These are phyloP conservation scores for Scaeva pyrastri DNA, from an alignment of 2,888 invertebrate genomes.

Conservation along the genomic window DNA sequence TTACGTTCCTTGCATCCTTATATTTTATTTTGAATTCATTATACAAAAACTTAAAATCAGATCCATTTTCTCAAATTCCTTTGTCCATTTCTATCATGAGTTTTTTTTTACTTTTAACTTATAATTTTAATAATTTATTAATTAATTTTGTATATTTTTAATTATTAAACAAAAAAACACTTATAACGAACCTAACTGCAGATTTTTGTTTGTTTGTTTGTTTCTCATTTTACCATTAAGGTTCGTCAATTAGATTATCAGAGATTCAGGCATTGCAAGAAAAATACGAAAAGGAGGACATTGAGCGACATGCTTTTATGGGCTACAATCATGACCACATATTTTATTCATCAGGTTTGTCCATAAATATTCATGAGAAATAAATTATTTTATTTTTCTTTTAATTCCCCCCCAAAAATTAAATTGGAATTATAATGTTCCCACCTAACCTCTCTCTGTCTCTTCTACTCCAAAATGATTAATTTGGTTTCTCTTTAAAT, in stretches of 20 bases:
- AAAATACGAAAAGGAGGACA: constrained; percentile 76
- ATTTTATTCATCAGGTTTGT: constrained; percentile 76
- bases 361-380: constrained; percentile 51
- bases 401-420: background rate
- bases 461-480: background rate
- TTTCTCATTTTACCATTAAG: constrained; percentile 73
- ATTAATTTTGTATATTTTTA: constrained; percentile 35
- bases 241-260: constrained; percentile 76
- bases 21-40: too few relatives aligned
- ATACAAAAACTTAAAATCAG: too few relatives aligned
- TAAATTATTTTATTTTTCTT: background rate
- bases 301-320: constrained; percentile 75
- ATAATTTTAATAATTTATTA: constrained; percentile 50
- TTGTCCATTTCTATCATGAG: background rate
- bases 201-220: constrained; percentile 73
- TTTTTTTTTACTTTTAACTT: background rate
- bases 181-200: constrained; percentile 70
- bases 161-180: too few relatives aligned
- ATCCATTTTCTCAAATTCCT: too few relatives aligned
- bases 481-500: constrained; percentile 16
- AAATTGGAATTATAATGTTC: constrained; percentile 9
- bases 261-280: constrained; percentile 76
- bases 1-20: too few relatives aligned
- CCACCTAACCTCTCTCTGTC: background rate
- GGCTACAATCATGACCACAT: constrained; percentile 76